These are phyloP conservation scores for Heliocidaris tuberculata DNA, from an alignment of 35 echinoderm and acorn worm genomes.

Conservation along the genomic window DNA sequence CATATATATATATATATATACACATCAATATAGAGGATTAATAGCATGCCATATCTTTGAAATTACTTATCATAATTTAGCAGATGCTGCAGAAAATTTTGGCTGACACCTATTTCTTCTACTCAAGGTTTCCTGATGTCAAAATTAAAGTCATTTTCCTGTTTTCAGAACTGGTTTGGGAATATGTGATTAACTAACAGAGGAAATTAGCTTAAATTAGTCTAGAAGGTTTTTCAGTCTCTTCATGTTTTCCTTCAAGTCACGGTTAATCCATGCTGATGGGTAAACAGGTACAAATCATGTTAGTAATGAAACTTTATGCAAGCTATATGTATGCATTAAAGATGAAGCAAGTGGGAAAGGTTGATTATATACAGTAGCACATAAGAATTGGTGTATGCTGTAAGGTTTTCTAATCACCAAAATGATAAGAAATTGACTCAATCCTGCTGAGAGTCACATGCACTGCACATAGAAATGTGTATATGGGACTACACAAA, in stretches of 20 bases:
- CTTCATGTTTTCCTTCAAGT: not conserved
- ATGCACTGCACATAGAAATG: too few species aligned
- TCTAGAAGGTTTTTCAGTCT: not conserved
- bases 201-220: constrained; percentile 26
- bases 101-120: not conserved
- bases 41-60: not conserved
- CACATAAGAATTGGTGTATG: too few species aligned
- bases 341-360: too few species aligned
- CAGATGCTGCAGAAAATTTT: not conserved
- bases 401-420: too few species aligned
- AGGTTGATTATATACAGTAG: too few species aligned
- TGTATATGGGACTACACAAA: too few species aligned
- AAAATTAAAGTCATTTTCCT: not conserved
- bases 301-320: too few species aligned
- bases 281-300: not conserved
- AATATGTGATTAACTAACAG: not conserved
- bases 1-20: too few species aligned
- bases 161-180: not conserved
- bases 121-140: not conserved
- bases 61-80: not conserved
- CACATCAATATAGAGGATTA: not conserved
- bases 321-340: too few species aligned
- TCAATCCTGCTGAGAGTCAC: too few species aligned
- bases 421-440: too few species aligned
- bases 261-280: not conserved